Evolutionary conservation across 2,888 invertebrate species (phyloP), one percentile per base, ranked within the genome.

Genomic region (Lamellibrachia satsuma): DNA sequence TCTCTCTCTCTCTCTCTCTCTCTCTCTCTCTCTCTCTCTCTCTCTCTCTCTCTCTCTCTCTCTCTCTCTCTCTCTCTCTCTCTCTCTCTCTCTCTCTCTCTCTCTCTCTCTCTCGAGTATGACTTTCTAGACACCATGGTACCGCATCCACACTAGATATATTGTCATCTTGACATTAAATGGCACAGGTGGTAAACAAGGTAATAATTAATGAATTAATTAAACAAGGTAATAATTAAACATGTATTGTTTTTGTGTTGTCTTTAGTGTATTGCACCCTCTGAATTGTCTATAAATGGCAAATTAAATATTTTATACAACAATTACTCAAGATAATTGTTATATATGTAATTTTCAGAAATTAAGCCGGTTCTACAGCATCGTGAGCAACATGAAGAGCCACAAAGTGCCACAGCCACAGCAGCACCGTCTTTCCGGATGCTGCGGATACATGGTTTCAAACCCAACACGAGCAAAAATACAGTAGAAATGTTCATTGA

Each of bases 1-100:
- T 90, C 90, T 51, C 90, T 90, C 90, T 90, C 90, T 51, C 90
- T 90, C 90, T 90, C 90, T 51, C 90, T 90, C 90, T 90, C 90
- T 51, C 90, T 90, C 90, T 90, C 90, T 51, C 90, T 90, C 90
- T 90, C 90, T 51, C 90, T 90, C 90, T 90, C 90, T 51, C 90
- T 90, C 90, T 90, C 90, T 51, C 90, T 90, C 90, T 90, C 90
- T 51, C 90, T 90, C 90, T 90, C 90, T 51, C 90, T 90, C 90
- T 90, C 1, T 51, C 90, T 90, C 1, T 90, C 90, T 51, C 90
- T 90, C 90, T 90, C 90, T 51, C 90, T 90, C 90, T 90, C 90
- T 51, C 90, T 90, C 90, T 90, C 90, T 51, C 90, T 90, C 7
- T 90, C 90, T 51, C 90, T 90, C 90, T 90, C 90, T 51, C 7